A percentile compares a stretch with the other conserved stretches of the same genome.
phyloP scores from a whole-genome alignment of 2,113 vertebrate genomes.

The Electrona antarctica region DNA sequence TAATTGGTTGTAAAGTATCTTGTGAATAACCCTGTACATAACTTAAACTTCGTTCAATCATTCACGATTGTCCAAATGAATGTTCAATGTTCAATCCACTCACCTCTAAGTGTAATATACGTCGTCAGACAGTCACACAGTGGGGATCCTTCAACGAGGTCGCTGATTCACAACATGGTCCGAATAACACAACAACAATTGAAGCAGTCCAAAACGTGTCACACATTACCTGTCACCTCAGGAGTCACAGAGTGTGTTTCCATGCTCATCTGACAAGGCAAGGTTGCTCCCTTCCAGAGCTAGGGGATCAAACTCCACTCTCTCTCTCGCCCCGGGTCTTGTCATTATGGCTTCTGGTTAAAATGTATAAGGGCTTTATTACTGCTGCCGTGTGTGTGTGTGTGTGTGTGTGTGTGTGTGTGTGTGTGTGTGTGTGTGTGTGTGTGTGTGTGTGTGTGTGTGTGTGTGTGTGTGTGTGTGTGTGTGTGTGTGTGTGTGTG shows the following conservation, averaged over 20 bases:
- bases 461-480: too few relatives aligned
- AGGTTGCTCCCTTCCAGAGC: neutral
- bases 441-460: too few relatives aligned
- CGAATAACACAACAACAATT: too few relatives aligned
- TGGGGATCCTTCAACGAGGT: too few relatives aligned
- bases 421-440: neutral
- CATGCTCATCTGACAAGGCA: neutral
- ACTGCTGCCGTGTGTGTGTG: neutral
- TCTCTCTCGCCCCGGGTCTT: neutral
- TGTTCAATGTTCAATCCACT: conserved; percentile 10
- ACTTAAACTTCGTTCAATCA: too few relatives aligned
- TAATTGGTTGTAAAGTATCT: too few relatives aligned
- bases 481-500: too few relatives aligned
- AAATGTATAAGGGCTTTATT: conserved; percentile 73
- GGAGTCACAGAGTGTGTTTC: neutral
- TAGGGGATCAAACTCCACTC: conserved; percentile 77
- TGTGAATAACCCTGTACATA: too few relatives aligned
- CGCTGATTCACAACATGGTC: too few relatives aligned
- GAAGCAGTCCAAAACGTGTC: conserved; percentile 9
- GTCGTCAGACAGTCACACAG: too few relatives aligned
- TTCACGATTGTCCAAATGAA: too few relatives aligned
- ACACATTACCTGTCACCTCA: neutral
- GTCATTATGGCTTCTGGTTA: conserved; percentile 57
- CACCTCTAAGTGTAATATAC: conserved; percentile 39
- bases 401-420: too few relatives aligned